Evolutionary conservation across 2,113 vertebrate species (phyloP), one percentile per base, ranked within the genome.

Genomic region (Anhinga rufa): DNA sequence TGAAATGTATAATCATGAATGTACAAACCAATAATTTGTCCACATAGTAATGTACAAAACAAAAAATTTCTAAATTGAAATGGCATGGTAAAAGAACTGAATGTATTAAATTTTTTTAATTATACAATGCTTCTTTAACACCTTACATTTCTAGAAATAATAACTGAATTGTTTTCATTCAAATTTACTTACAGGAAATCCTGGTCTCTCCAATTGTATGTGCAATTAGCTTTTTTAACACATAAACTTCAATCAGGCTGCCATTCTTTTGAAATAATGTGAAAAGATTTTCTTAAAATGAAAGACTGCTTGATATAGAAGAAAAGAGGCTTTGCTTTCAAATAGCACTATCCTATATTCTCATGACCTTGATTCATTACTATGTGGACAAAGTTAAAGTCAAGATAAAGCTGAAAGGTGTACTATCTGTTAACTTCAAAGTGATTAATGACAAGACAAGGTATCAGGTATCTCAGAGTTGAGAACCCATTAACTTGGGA

Each of bases 391-490:
- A 84, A 97, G 82, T 97, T 97, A 97, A 97, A 97, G 78, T 96
- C 86, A 95, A 96, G 86, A 90, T 92, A 97, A 79, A 83, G 86
- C 92, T 97, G 86, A 97, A 91, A 97, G 91, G 91, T 97, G 83
- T 96, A 94, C 91, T 98, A 98, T 98, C 97, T 98, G 96, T 98
- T 98, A 99, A 98, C 98, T 98, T 99, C 98, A 97, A 94, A 94
- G 97, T 99, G 99, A 99, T 99, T 98, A 99, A 99, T 99, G 98
- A 97, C 98, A 97, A 98, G 98, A 98, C 97, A 98, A 98, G 91
- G 80, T 95, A 97, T 78, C 95, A 92, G 49, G 65, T 91, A 95
- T 85, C 75, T 92, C 75, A 95, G 88, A 98, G 94, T 34, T 97
- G 96, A 98, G 96, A 98, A 97, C 76, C 95, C 92, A 97, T 98